phyloP scores from a whole-genome alignment of 2,797 vertebrate genomes.

The Gymnocypris eckloni region DNA sequence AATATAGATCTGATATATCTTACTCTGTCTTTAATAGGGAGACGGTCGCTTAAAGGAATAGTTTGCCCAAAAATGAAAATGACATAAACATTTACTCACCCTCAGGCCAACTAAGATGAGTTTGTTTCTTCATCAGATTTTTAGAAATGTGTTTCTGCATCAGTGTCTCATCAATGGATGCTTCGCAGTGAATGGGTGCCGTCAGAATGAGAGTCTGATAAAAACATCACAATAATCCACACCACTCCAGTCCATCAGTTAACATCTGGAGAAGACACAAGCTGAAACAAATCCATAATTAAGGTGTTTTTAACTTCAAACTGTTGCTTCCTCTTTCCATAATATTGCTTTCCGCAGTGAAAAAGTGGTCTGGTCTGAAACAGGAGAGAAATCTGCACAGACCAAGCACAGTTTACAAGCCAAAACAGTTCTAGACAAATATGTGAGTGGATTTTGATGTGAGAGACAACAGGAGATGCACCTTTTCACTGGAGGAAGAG shows the following conservation, averaged over 20 bases:
- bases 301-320: neutral
- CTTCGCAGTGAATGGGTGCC: neutral
- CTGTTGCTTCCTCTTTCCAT: neutral
- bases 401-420: neutral
- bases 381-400: neutral
- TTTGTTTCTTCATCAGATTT: neutral
- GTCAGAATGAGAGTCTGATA: neutral
- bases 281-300: neutral
- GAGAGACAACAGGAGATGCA: neutral
- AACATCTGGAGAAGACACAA: neutral
- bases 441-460: neutral
- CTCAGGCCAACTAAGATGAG: neutral
- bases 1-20: neutral
- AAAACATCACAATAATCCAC: neutral
- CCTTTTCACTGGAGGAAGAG: neutral
- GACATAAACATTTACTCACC: neutral
- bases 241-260: neutral
- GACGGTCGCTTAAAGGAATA: neutral
- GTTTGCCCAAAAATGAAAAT: neutral
- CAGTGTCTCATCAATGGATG: neutral
- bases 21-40: neutral
- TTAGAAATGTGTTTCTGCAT: neutral
- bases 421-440: neutral
- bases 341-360: neutral
- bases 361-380: neutral